Percentiles rank a stretch among this genome's conserved stretches.
phyloP scores from a whole-genome alignment of 2,888 invertebrate genomes.

The Monopis laevigella region DNA sequence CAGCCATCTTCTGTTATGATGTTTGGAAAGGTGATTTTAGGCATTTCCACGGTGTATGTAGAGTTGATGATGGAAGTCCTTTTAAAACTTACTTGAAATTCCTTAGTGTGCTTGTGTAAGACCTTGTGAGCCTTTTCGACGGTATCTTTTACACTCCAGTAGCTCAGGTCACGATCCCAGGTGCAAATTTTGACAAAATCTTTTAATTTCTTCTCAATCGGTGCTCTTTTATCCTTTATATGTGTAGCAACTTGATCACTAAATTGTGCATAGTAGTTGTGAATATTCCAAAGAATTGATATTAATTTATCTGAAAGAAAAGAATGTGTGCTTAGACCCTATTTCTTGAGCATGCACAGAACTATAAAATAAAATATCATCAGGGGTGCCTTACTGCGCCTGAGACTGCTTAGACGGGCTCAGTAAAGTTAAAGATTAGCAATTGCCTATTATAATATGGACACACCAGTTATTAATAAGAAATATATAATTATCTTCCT shows the following conservation, averaged over 20 bases:
- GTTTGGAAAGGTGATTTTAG: too few species aligned
- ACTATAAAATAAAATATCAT: too few species aligned
- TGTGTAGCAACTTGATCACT: conserved; percentile 68
- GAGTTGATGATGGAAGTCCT: background rate
- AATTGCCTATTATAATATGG: too few species aligned
- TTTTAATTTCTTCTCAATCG: conserved; percentile 91
- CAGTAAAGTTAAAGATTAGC: too few species aligned
- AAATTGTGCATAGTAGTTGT: conserved; percentile 88
- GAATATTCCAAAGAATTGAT: conserved; percentile 81
- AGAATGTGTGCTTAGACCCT: background rate
- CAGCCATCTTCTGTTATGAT: too few species aligned
- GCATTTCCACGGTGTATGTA: too few species aligned
- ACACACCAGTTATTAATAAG: too few species aligned
- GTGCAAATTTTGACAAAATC: conserved; percentile 95
- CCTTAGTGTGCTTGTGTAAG: conserved; percentile 85
- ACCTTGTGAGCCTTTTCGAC: conserved; percentile 89
- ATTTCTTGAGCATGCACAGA: too few species aligned
- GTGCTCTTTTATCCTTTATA: conserved; percentile 74
- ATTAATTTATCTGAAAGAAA: conserved; percentile 64
- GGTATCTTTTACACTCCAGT: conserved; percentile 91
- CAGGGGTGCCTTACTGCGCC: too few species aligned
- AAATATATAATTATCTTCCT: too few species aligned
- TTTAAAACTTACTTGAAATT: conserved; percentile 72
- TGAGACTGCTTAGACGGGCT: too few species aligned
- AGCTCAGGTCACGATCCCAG: conserved; percentile 94